phyloP scores from a whole-genome alignment of 2,113 vertebrate genomes.

The Neolamprologus longior region DNA sequence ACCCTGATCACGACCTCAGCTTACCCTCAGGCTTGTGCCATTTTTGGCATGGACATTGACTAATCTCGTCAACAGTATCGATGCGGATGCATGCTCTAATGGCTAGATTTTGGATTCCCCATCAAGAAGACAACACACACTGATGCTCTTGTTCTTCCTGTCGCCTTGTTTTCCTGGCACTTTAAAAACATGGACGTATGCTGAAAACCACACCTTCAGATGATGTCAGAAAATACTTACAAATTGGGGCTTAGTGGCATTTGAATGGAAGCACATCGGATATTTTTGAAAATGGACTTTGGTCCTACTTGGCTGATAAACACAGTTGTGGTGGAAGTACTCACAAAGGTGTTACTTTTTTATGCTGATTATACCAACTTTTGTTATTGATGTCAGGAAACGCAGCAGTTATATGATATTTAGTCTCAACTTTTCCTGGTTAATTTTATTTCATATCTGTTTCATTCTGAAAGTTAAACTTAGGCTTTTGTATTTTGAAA shows the following conservation, averaged over 20 bases:
- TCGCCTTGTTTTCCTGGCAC: neutral
- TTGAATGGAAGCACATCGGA: neutral
- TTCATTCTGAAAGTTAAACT: neutral
- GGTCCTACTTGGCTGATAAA: neutral
- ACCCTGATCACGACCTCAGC: neutral
- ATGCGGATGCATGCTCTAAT: neutral
- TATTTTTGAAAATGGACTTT: neutral
- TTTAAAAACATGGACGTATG: neutral
- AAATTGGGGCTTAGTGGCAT: neutral
- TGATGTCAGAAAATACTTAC: neutral
- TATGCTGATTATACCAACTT: neutral
- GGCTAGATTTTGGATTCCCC: neutral
- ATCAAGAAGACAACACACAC: neutral
- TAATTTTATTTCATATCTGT: neutral
- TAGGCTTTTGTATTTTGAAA: neutral
- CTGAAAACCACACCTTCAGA: neutral
- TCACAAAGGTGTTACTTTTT: constrained; percentile 29
- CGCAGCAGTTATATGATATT: neutral
- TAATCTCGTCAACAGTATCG: neutral
- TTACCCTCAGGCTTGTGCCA: neutral
- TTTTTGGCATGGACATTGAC: neutral
- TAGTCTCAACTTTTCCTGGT: neutral
- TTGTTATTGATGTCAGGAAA: neutral
- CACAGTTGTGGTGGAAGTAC: neutral
- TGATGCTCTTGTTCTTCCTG: neutral